Conservation (phyloP, 2,113 vertebrate species). For the Varanus salvator region DNA sequence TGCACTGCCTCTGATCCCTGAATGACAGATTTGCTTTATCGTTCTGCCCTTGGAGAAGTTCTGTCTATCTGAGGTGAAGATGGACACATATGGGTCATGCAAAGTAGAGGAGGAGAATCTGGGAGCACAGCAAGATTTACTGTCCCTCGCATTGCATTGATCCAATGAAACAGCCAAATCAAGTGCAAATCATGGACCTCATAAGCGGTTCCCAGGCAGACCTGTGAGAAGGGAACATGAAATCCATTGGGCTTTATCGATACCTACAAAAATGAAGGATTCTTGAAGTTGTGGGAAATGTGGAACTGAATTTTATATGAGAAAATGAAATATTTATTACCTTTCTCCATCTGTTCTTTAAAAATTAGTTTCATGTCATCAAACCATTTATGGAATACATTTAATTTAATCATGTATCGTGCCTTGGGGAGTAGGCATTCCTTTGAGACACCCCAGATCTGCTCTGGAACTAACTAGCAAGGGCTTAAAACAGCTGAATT, state of each 20-base stretch:
- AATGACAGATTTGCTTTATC: conserved; percentile 50
- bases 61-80: conserved; percentile 63
- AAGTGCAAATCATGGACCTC: conserved; percentile 68
- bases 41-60: conserved; percentile 68
- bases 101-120: conserved; percentile 69
- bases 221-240: conserved; percentile 56
- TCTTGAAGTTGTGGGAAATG: conserved; percentile 71
- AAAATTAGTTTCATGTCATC: conserved; percentile 67
- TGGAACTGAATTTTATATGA: conserved; percentile 71
- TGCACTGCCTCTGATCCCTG: conserved; percentile 9
- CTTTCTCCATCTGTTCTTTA: conserved; percentile 70
- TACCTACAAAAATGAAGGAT: conserved; percentile 57
- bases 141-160: conserved; percentile 63
- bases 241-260: conserved; percentile 72
- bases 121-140: conserved; percentile 67
- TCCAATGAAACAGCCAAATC: conserved; percentile 73
- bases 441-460: conserved; percentile 53
- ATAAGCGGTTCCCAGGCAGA: conserved; percentile 59
- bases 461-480: conserved; percentile 53
- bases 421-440: conserved; percentile 43
- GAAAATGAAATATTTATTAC: conserved; percentile 73
- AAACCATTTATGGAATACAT: conserved; percentile 68
- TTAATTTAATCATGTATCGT: conserved; percentile 62
- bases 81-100: conserved; percentile 63
- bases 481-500: conserved; percentile 41